These are phyloP conservation scores for Hirundo rustica DNA, from an alignment of 2,797 vertebrate species.

Conservation along the genomic window DNA sequence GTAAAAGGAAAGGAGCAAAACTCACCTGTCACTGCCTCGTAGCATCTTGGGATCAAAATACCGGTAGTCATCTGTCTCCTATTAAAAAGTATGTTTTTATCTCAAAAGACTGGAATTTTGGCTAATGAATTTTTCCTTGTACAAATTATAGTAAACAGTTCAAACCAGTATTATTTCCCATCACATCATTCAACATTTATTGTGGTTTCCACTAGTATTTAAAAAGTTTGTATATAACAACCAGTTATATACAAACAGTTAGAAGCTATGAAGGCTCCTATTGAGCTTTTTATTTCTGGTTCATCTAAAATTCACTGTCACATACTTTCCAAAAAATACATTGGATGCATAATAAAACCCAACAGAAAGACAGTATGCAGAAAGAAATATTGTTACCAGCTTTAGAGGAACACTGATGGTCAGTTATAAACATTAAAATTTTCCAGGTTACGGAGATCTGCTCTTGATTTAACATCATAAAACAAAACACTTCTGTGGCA, in stretches of 20 bases:
- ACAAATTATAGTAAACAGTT: not conserved
- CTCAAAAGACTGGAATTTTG: not conserved
- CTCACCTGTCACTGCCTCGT: conserved; percentile 93
- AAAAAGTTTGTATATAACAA: not conserved
- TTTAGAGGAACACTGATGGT: not conserved
- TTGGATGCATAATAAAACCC: not conserved
- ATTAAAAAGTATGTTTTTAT: conserved; percentile 37
- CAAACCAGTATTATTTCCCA: not conserved
- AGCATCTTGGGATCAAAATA: conserved; percentile 99
- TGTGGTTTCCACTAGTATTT: not conserved
- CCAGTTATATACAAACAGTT: too few species aligned
- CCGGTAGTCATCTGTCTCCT: conserved; percentile 98
- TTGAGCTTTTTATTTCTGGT: not conserved
- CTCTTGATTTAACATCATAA: not conserved
- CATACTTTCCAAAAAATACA: conserved; percentile 5
- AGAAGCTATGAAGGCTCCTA: not conserved
- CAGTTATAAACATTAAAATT: not conserved
- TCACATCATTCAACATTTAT: not conserved
- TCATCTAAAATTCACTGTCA: not conserved
- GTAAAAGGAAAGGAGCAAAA: conserved; percentile 7
- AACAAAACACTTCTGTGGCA: not conserved
- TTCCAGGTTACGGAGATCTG: not conserved
- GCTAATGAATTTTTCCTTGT: not conserved
- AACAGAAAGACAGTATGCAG: not conserved
- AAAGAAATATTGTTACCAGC: not conserved